phyloP scores from a whole-genome alignment of 2,797 vertebrate genomes.

The Chloroceryle inda region DNA sequence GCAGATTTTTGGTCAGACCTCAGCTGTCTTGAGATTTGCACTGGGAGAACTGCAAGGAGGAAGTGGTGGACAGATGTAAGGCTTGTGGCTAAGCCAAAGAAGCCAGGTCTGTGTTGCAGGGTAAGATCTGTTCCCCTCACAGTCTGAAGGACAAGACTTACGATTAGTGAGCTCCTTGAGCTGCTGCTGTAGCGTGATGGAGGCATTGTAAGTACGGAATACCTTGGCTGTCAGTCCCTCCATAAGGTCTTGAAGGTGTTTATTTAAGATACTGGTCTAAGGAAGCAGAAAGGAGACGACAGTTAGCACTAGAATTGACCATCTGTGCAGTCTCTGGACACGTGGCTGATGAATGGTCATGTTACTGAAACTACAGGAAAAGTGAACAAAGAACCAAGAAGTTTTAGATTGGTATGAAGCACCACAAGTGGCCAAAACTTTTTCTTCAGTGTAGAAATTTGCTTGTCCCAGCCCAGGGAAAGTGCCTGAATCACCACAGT shows the following conservation, averaged over 20 bases:
- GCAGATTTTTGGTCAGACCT: not conserved
- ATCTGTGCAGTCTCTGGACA: not conserved
- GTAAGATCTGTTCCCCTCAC: not conserved
- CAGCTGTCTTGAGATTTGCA: not conserved
- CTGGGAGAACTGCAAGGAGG: not conserved
- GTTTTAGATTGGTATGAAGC: not conserved
- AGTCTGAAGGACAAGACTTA: conserved; percentile 79
- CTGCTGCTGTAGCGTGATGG: conserved; percentile 96
- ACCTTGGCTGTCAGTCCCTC: conserved; percentile 97
- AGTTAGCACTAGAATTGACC: not conserved
- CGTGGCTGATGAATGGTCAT: not conserved
- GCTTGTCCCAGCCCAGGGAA: not conserved
- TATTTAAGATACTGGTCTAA: conserved; percentile 96
- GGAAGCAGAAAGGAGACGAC: not conserved
- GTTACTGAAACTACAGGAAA: conserved; percentile 17
- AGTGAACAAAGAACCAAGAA: not conserved
- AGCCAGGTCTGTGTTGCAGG: not conserved
- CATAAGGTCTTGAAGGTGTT: conserved; percentile 98
- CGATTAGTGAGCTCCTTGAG: conserved; percentile 92
- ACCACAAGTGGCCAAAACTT: not conserved
- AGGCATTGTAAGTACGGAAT: conserved; percentile 97
- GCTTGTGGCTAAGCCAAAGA: not conserved
- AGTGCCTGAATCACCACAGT: not conserved
- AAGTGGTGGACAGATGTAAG: not conserved
- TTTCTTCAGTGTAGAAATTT: not conserved